Evolutionary conservation across 1,140 invertebrate species (phyloP), one percentile per base, ranked within the genome.

Genomic region (Aphelinus certus): DNA sequence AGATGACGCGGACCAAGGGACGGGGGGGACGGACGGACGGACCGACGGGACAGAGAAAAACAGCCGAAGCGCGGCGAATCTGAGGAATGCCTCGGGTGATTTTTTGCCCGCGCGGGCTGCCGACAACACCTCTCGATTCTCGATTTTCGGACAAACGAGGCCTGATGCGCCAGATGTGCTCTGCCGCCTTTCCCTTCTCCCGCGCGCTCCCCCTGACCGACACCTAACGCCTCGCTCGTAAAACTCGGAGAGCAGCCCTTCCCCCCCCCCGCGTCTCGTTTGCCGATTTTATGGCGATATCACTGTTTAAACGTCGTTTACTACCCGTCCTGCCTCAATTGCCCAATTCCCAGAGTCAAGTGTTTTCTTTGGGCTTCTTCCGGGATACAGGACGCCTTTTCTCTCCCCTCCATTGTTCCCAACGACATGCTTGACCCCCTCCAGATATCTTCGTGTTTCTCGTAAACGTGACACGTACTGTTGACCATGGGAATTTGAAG

Each of bases 61-160:
- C 78, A 75, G 63, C 5, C 60, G 61, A 42, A 53, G 43, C 66
- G 73, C 67, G 65, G 75, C 77, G 72, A 82, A 81, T 81, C 73
- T 73, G 7, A 78, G 78, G 79, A 82, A 82, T 82, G 77, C 71
- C 69, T 9, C 51, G 76, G 71, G 73, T 76, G n/a, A 62, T 6
- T n/a, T 63, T 26, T 26, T 26, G 26, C 26, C 26, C 51, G n/a
- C 71, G 56, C 58, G 45, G 2, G 2, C 53, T 43, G 1, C 1
- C 62, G 9, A 46, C n/a, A 56, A 43, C 43, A 61, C 69, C 67
- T 65, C 73, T 69, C 69, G 63, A 58, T 56, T 46, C 67, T 58
- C 26, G 26, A 47, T 64, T 72, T 58, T 68, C 7, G 46, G 70
- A 58, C 26, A 49, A 67, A 57, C 55, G 63, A 65, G 60, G 9